Conservation (phyloP, 2,113 vertebrate species). For the Tringa solitaria region DNA sequence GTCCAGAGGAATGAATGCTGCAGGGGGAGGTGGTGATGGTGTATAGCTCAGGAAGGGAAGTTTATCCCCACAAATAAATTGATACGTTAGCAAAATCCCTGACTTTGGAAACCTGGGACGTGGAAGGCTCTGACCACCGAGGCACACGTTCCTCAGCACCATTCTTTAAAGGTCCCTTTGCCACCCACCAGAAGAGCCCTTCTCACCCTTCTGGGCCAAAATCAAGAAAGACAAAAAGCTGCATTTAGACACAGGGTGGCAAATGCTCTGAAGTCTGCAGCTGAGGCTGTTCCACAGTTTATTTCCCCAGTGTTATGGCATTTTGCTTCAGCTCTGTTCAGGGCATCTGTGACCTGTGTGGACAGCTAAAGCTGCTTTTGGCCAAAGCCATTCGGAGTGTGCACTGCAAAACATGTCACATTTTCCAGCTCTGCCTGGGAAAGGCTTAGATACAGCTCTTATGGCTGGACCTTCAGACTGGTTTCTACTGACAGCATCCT, state of each 20-base stretch:
- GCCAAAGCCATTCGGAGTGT: not conserved
- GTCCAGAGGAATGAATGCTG: not conserved
- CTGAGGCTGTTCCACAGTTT: not conserved
- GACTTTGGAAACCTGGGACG: not conserved
- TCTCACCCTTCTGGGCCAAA: not conserved
- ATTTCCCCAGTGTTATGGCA: rapidly evolving
- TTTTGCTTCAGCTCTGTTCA: not conserved
- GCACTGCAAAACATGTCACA: not conserved
- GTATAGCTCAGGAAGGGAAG: not conserved
- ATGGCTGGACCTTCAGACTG: not conserved
- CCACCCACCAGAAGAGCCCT: not conserved
- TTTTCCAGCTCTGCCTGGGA: not conserved
- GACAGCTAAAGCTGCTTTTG: not conserved
- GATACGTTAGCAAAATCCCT: not conserved
- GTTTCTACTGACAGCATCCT: not conserved
- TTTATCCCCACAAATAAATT: not conserved
- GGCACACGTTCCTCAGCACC: not conserved
- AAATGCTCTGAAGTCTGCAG: not conserved
- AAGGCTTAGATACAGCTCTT: not conserved
- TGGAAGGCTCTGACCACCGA: not conserved
- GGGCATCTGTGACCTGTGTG: not conserved
- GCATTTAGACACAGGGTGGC: not conserved
- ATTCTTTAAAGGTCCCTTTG: not conserved
- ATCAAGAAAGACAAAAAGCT: not conserved
- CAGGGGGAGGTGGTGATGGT: not conserved